Conservation (phyloP, 2,113 vertebrate species). For the Chrysochloris asiatica region DNA sequence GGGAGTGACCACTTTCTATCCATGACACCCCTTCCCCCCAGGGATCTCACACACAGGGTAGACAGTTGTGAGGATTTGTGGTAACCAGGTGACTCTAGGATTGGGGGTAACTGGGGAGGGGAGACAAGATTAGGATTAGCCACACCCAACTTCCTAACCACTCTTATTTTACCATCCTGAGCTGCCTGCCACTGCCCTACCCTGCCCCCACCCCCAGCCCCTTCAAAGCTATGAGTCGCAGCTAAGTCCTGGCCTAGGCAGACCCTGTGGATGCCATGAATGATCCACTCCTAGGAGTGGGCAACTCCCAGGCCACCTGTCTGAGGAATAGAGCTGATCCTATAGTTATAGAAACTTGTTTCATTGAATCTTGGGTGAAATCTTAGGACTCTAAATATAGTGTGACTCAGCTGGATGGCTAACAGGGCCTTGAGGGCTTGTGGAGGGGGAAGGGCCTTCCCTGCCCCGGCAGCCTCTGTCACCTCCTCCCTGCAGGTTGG, state of each 20-base stretch:
- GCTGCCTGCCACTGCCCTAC: neutral
- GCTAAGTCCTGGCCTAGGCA: neutral
- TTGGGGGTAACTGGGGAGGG: neutral
- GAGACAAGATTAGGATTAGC: neutral
- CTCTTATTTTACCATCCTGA: neutral
- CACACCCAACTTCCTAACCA: neutral
- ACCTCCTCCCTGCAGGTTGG: constrained; percentile 90
- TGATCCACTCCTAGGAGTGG: neutral
- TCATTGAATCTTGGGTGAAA: neutral
- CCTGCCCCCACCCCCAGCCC: no score
- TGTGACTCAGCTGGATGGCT: neutral
- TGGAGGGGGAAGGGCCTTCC: constrained; percentile 17
- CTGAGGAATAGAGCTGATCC: neutral
- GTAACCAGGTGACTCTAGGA: neutral
- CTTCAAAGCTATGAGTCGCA: neutral
- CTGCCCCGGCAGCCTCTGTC: neutral
- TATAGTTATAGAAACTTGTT: neutral
- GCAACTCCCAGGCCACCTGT: neutral
- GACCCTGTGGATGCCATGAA: neutral
- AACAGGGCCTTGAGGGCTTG: neutral
- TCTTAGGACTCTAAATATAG: neutral
- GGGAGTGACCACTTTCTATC: neutral
- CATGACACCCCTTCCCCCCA: neutral
- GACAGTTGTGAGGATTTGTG: neutral
- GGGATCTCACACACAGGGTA: neutral